Percentiles rank a stretch among this genome's conserved stretches.
phyloP scores from a whole-genome alignment of 2,888 invertebrate genomes.

The Troides helena region DNA sequence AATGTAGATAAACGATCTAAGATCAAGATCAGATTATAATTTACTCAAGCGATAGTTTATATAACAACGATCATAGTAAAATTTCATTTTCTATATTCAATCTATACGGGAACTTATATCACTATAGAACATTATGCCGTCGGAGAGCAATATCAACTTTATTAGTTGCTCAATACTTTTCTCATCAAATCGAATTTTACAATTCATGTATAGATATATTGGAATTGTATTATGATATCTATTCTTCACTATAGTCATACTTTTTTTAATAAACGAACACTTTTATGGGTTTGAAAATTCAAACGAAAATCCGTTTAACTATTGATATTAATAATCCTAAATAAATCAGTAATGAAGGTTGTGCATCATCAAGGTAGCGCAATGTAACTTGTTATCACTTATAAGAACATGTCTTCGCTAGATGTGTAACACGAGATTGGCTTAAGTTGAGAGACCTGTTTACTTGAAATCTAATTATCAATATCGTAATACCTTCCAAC shows the following conservation, averaged over 20 bases:
- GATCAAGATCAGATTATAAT: no score
- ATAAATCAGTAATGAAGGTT: background rate
- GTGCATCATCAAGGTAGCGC: background rate
- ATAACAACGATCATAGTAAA: background rate
- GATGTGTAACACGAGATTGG: background rate
- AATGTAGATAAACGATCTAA: no score
- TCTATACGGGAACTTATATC: background rate
- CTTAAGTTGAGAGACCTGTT: background rate
- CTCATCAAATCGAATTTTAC: background rate
- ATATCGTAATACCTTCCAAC: background rate
- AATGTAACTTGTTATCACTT: background rate
- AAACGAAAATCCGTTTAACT: background rate
- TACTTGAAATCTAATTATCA: slow-evolving; percentile 1
- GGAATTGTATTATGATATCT: background rate
- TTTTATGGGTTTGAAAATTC: background rate
- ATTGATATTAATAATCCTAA: background rate
- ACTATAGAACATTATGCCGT: background rate
- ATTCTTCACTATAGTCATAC: background rate
- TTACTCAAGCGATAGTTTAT: no score
- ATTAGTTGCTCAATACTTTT: no score
- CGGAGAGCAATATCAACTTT: background rate
- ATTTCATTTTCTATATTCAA: background rate
- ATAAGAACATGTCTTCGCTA: background rate
- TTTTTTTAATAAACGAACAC: background rate
- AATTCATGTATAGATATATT: background rate